Conservation (phyloP, 2,113 vertebrate species). For the Hyla sarda region DNA sequence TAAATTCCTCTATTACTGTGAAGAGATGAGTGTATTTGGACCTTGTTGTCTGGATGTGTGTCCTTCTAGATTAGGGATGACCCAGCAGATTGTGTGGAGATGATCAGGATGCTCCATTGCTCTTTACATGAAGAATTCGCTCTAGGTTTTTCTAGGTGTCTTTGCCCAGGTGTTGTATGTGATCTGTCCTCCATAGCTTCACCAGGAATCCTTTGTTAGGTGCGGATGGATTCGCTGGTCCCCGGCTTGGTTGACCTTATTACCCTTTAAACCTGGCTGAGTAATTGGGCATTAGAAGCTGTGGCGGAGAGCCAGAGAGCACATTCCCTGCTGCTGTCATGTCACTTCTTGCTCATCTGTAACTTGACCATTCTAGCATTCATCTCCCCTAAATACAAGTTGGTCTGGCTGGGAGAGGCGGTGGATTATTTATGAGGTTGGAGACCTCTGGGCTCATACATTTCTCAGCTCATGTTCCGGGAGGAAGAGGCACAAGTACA, state of each 20-base stretch:
- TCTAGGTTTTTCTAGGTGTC: background rate
- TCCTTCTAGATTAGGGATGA: background rate
- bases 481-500: background rate
- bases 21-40: too few species aligned
- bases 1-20: too few species aligned
- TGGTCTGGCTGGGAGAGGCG: slow-evolving; percentile 38
- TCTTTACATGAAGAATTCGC: background rate
- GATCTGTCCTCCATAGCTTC: background rate
- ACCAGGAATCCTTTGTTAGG: background rate
- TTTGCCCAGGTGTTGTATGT: background rate
- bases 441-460: slow-evolving; percentile 37
- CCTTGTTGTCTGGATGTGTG: background rate
- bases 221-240: background rate
- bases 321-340: slow-evolving; percentile 49
- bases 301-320: slow-evolving; percentile 33
- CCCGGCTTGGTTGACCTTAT: slow-evolving; percentile 25
- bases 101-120: background rate
- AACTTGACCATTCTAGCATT: slow-evolving; percentile 51
- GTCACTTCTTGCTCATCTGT: slow-evolving; percentile 32
- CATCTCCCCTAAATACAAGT: slow-evolving; percentile 34
- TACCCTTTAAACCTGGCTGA: slow-evolving; percentile 38
- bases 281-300: slow-evolving; percentile 27
- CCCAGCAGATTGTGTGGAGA: background rate
- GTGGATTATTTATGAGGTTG: slow-evolving; percentile 53
- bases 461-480: slow-evolving; percentile 15